Base-by-base conservation (phyloP, 2,888 invertebrate genomes). In the Koerneria pararmatus region DNA sequence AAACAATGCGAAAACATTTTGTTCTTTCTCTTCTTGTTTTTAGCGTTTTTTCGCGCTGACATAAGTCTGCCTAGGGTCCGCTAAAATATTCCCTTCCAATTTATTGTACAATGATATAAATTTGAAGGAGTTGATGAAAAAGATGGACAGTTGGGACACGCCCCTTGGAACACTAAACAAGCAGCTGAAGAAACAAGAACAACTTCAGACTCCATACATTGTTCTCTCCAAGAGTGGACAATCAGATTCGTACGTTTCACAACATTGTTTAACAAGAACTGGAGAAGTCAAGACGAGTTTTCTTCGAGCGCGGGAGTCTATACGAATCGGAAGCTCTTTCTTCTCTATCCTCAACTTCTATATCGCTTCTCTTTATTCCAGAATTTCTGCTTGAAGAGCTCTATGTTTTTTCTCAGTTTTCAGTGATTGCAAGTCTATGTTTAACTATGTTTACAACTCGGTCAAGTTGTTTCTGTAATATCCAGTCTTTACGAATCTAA, bases 91-190 rank as follows among this genome's bases (percentile, higher is more conserved):
- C n/a, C n/a, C n/a, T n/a, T n/a, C n/a, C n/a, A n/a, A n/a, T n/a
- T 8, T 8, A 41, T 41, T 41, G 41, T 11, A 41, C 19, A 19
- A 41, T 11, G 8, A 19, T 41, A 41, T 19, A 11, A 11, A 11
- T 8, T 41, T 41, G 8, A 32, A 65, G 65, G 76, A 76, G 65
- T 54, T 71, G 46, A 71, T 76, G 70, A 69, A 73, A 32, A 73
- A 75, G 71, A 72, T 72, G 41, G 74, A 73, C 70, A 69, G 69
- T 41, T 77, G 70, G 58, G 82, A 82, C 85, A 98, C 97, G 0
- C 97, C 98, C 0, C 87, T 98, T 67, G 91, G 92, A 78, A 98
- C 97, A 1, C 87, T 97, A 66, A 91, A 91, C 82, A 90, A 97
- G 88, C 86, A 98, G 77, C 91, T 93, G 85, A 92, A 93, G 71